Conservation (phyloP, 1,140 invertebrate genomes). For the Armadillidium nasatum region DNA sequence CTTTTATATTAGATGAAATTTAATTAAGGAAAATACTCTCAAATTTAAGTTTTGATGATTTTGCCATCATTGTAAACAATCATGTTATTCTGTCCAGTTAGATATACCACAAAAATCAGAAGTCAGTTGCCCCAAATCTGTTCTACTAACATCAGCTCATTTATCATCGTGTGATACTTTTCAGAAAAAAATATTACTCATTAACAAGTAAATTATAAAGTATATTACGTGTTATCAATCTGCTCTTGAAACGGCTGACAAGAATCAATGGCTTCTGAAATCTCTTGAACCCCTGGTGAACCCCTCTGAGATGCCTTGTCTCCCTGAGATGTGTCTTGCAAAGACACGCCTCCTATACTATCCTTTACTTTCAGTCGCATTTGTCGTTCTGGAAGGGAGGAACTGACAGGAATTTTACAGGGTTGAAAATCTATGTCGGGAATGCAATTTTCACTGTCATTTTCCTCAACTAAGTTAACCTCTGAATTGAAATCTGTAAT, state of each 20-base stretch:
- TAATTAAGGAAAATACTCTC: no score
- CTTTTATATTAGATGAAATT: no score
- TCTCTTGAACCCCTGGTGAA: not conserved
- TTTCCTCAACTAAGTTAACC: no score
- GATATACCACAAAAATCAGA: no score
- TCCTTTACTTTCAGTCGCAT: constrained; percentile 39
- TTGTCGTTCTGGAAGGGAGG: not conserved
- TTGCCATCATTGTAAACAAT: no score
- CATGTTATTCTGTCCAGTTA: no score
- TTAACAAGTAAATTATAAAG: no score
- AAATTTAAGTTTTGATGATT: no score
- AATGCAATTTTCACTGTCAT: not conserved
- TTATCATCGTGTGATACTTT: no score
- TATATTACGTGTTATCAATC: not conserved
- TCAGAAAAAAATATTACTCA: no score
- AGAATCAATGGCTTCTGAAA: not conserved
- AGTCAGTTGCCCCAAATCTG: no score
- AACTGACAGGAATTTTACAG: not conserved
- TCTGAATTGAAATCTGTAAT: not conserved
- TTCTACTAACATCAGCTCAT: no score
- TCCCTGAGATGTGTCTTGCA: constrained; percentile 39
- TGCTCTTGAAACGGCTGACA: not conserved
- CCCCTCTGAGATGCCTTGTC: constrained; percentile 5
- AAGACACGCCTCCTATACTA: constrained; percentile 39
- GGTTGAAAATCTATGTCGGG: not conserved